A percentile compares a stretch with the other conserved stretches of the same genome.
phyloP scores from a whole-genome alignment of 2,888 invertebrate genomes.

The Leptopterna dolabrata region DNA sequence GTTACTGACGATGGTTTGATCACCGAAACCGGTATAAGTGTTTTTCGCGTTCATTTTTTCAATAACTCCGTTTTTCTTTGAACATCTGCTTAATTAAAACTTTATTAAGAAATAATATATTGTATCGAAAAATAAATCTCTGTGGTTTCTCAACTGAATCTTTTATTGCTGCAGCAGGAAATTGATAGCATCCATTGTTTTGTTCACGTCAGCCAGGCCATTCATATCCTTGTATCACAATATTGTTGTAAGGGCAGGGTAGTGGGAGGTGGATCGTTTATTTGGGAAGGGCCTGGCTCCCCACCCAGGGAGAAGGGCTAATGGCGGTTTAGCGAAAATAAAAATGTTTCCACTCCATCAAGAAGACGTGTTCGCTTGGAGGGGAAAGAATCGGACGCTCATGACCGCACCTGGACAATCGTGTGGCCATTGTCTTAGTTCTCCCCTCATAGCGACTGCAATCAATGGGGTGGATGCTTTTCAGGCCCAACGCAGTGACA shows the following conservation, averaged over 20 bases:
- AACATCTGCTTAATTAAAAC: too few species aligned
- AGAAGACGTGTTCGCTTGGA: neutral
- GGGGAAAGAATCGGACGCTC: neutral
- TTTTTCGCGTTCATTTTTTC: too few species aligned
- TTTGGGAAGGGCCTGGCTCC: neutral
- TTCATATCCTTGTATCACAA: neutral
- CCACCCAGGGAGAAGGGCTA: neutral
- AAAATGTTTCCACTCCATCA: conserved; percentile 7
- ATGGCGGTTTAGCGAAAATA: neutral
- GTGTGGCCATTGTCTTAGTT: neutral
- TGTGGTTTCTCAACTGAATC: too few species aligned
- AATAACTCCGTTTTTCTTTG: too few species aligned
- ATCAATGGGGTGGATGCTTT: neutral
- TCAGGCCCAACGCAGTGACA: neutral
- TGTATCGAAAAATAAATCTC: too few species aligned
- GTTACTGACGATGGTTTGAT: too few species aligned
- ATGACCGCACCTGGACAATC: conserved; percentile 11
- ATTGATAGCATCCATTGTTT: neutral
- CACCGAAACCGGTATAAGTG: too few species aligned
- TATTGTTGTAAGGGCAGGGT: neutral
- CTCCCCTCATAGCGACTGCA: neutral
- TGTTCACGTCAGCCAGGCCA: neutral
- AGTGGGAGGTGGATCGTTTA: neutral
- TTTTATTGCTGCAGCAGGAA: too few species aligned
- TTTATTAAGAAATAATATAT: too few species aligned